Evolutionary conservation across 2,888 invertebrate genomes (phyloP), one percentile per base, ranked within the genome.

Genomic region (Dynastes grantii): DNA sequence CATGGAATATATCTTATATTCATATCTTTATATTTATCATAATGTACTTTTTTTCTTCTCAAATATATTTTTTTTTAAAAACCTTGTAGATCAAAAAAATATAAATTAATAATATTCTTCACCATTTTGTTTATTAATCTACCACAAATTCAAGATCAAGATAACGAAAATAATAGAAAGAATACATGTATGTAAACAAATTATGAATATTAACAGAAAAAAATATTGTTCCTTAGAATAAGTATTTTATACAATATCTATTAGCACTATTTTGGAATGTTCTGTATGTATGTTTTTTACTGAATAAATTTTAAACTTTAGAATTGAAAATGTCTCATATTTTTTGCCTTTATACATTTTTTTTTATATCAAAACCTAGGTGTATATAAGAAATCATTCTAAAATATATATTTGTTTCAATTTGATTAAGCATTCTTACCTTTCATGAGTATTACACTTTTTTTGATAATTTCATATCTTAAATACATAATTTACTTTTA

Each of bases 51-150:
- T 22, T 37, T 58, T 51, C 27, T 51, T 51, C 49, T 82, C 77
- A 82, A 80, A 29, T 63, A 29, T n/a, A 16, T 32, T 83, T 86
- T 86, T 85, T 84, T 86, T 86, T 87, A 87, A 87, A 88, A 88
- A 88, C 88, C 87, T 88, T 86, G 85, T 85, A 87, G 85, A 81
- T 86, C 85, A 6, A 58, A 85, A 85, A 87, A 87, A 87, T 86
- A 87, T 86, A 87, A 85, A 85, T 85, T 83, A 81, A 80, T 86
- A 87, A 87, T 63, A 29, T 63, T 63, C 27, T 63, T 13, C 32
- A 32, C 55, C n/a, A 58, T 9, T 29, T 9, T 63, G 27, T 61
- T 22, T 6, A 22, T 22, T 22, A 11, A 61, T 61, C 63, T 29
- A 37, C 13, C n/a, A 22, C 27, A 27, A 13, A 16, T 13, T 9